Conservation (phyloP, 2,797 vertebrate genomes). For the Lepilemur ruficaudatus region DNA sequence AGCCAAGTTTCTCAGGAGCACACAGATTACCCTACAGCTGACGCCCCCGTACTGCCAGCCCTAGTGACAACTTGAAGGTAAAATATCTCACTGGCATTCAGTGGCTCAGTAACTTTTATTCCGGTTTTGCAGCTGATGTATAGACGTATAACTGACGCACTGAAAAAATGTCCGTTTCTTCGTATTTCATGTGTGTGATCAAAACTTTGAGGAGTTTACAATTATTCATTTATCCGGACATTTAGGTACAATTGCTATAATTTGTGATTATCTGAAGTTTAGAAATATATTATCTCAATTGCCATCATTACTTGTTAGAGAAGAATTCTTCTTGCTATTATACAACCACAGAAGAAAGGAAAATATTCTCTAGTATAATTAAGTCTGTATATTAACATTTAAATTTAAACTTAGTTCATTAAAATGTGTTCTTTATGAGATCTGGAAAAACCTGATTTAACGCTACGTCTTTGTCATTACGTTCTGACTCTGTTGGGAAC, state of each 20-base stretch:
- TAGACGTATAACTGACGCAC: background rate
- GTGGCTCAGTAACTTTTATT: background rate
- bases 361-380: background rate
- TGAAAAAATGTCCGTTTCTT: background rate
- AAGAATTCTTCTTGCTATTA: background rate
- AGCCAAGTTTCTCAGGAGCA: background rate
- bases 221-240: background rate
- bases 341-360: background rate
- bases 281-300: background rate
- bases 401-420: background rate
- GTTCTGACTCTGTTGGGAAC: background rate
- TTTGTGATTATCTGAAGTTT: background rate
- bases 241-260: background rate
- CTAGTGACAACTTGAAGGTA: background rate
- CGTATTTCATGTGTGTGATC: background rate
- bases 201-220: background rate
- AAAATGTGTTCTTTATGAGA: background rate
- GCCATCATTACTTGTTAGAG: background rate
- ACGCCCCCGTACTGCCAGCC: fast-evolving
- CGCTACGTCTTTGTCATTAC: background rate
- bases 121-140: background rate
- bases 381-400: background rate
- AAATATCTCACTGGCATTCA: background rate
- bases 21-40: fast-evolving
- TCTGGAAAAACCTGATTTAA: background rate